Conservation (phyloP, 2,797 vertebrate genomes). For the Craterocephalus amniculus region DNA sequence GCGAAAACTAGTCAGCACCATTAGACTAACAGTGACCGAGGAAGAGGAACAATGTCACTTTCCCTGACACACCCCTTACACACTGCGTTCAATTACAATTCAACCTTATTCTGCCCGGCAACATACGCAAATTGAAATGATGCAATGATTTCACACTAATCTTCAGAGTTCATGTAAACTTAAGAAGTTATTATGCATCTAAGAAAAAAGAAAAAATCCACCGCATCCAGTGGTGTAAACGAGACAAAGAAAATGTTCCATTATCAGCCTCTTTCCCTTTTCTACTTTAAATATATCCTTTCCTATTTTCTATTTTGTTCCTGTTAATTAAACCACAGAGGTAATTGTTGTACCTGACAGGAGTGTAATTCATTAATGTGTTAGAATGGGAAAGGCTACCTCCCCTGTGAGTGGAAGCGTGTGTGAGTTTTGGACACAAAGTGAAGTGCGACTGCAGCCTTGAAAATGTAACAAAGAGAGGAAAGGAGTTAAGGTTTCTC, state of each 20-base stretch:
- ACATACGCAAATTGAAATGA: not conserved
- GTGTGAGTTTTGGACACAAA: constrained; percentile 14
- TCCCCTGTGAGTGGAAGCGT: constrained; percentile 53
- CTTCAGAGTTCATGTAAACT: constrained; percentile 2
- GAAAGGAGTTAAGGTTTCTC: constrained; percentile 67
- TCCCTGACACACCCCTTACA: constrained; percentile 15
- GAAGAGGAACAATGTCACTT: constrained; percentile 31
- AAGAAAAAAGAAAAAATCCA: not conserved
- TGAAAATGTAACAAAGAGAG: constrained; percentile 73
- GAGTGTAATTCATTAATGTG: constrained; percentile 69
- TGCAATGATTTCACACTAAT: not conserved
- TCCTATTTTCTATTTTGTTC: constrained; percentile 43
- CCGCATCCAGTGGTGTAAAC: not conserved
- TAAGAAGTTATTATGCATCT: not conserved
- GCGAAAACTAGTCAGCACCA: constrained; percentile 63
- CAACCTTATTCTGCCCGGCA: not conserved
- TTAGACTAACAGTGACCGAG: constrained; percentile 37
- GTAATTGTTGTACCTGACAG: constrained; percentile 68
- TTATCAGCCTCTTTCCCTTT: constrained; percentile 35
- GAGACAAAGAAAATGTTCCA: constrained; percentile 31
- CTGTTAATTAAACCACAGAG: constrained; percentile 76
- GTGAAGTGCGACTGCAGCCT: constrained; percentile 60
- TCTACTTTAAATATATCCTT: constrained; percentile 47
- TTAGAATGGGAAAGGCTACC: constrained; percentile 61
- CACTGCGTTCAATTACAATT: not conserved